A percentile compares a stretch with the other conserved stretches of the same genome.
phyloP scores from a whole-genome alignment of 1,140 invertebrate species.

The Nymphalis io region DNA sequence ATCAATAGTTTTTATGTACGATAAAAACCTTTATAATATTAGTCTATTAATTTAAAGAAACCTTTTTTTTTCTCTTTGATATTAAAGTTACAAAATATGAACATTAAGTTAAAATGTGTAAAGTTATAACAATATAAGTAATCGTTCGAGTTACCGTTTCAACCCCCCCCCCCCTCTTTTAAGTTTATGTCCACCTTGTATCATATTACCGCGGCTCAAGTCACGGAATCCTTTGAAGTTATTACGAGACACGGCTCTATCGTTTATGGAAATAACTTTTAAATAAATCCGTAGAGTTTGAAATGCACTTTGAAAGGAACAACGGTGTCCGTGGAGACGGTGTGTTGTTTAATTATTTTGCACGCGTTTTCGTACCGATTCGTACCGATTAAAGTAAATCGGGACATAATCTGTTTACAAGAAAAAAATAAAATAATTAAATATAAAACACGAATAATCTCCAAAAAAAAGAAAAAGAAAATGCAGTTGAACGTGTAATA shows the following conservation, averaged over 20 bases:
- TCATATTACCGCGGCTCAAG: conserved; percentile 37
- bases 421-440: too few relatives aligned
- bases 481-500: too few relatives aligned
- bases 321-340: conserved; percentile 31
- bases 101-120: neutral
- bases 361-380: too few relatives aligned
- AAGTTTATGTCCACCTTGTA: conserved; percentile 12
- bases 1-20: too few relatives aligned
- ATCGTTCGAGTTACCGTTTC: neutral
- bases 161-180: neutral
- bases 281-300: conserved; percentile 62
- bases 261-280: conserved; percentile 67
- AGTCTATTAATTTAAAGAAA: too few relatives aligned
- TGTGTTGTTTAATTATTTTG: conserved; percentile 12
- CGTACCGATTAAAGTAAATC: too few relatives aligned
- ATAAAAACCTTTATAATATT: too few relatives aligned
- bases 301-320: conserved; percentile 51
- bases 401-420: too few relatives aligned
- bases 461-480: neutral
- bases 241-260: conserved; percentile 31
- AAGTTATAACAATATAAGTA: conserved; percentile 6
- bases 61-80: too few relatives aligned
- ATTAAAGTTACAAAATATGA: neutral
- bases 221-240: conserved; percentile 38
- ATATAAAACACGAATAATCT: too few relatives aligned